Evolutionary conservation across 1,140 invertebrate genomes (phyloP), one percentile per base, ranked within the genome.

Genomic region (Orius laevigatus): DNA sequence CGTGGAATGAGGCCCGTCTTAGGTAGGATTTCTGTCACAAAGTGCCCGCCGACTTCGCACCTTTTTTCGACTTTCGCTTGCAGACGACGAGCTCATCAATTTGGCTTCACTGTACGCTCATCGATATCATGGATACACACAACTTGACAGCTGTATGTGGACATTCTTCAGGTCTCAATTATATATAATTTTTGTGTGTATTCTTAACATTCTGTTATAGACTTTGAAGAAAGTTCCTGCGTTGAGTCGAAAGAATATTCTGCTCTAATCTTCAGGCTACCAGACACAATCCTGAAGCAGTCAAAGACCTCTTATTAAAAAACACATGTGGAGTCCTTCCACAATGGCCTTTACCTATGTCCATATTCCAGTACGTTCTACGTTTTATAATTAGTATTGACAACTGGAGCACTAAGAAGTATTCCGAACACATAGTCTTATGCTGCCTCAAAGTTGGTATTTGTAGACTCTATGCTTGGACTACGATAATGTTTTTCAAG

Each of bases 281-380:
- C 19, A 66, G 64, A 54, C 55, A 70, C 56, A 61, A 68, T 53
- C 63, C 67, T 61, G 72, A 85, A 63, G 73, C 73, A 3, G 59
- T 84, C 5, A 70, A 70, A 31, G 69, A n/a, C n/a, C 76, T 1
- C 59, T 87, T 3, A 59, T 87, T 45, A 85, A 85, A 60, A 69
- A 77, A 48, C 71, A n/a, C n/a, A n/a, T 76, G 1, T 88, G 84
- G 84, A 82, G 88, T 62, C 84, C 84, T 8, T 65, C 79, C 8
- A 57, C 63, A 60, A 66, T 20, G 61, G 62, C 34, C 59, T 78
- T n/a, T n/a, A 68, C 67, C 44, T 63, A 68, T n/a, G n/a, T n/a
- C 18, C 68, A 70, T 46, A 76, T 73, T 65, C 67, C 69, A 18
- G 76, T 79, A 63, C 3, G 20, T 25, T 25, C 8, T 25, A 25